These are phyloP conservation scores for Pristis pectinata DNA, from an alignment of 2,797 vertebrate species.

Conservation along the genomic window DNA sequence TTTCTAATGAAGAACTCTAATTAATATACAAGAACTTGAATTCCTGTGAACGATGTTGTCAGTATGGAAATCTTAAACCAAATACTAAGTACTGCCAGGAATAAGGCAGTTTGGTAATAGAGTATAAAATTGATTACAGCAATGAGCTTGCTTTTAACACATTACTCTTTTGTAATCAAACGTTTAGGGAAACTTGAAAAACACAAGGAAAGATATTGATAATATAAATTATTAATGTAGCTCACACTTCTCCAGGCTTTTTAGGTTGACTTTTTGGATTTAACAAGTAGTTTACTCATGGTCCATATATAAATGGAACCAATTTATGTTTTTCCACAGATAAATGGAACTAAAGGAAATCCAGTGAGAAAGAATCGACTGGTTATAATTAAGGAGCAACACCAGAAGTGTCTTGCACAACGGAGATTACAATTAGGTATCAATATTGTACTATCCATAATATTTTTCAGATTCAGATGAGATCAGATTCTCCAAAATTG, in stretches of 20 bases:
- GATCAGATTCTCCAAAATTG: not conserved
- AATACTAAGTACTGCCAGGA: not conserved
- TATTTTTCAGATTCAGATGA: not conserved
- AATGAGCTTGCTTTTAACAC: constrained; percentile 19
- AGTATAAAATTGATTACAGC: not conserved
- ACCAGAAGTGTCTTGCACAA: not conserved
- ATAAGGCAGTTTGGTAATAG: not conserved
- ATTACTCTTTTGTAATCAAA: constrained; percentile 31
- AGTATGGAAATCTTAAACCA: not conserved
- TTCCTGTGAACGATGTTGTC: not conserved
- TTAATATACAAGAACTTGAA: not conserved
- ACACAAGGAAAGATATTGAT: constrained; percentile 51
- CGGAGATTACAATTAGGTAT: not conserved
- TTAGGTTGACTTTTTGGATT: constrained; percentile 54
- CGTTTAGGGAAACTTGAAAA: constrained; percentile 42
- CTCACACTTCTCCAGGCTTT: constrained; percentile 58
- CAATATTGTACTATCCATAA: not conserved
- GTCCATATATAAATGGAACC: constrained; percentile 43
- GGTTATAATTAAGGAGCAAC: not conserved
- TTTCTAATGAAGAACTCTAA: not conserved
- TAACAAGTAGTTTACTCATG: constrained; percentile 39
- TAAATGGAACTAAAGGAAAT: not conserved
- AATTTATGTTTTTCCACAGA: constrained; percentile 44
- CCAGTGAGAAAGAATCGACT: not conserved
- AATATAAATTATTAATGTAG: constrained; percentile 64